A percentile compares a stretch with the other conserved stretches of the same genome.
phyloP scores from a whole-genome alignment of 2,113 vertebrate species.

The Orientallactaga bullata region DNA sequence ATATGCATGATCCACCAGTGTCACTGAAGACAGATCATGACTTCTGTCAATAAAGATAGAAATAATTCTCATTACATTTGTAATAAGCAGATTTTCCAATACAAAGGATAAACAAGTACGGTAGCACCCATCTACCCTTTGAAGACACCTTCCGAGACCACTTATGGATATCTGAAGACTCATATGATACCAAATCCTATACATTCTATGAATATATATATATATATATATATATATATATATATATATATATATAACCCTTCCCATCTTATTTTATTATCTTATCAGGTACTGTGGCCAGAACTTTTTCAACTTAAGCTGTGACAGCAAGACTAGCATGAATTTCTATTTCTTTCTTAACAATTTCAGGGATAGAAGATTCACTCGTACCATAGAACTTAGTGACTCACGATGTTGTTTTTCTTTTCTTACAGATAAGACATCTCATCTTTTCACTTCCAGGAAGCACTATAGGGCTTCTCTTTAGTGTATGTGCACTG shows the following conservation, averaged over 20 bases:
- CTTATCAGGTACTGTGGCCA: no score
- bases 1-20: neutral
- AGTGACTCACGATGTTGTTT: neutral
- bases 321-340: neutral
- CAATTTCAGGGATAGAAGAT: neutral
- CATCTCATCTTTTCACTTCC: neutral
- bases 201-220: no score
- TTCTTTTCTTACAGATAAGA: neutral
- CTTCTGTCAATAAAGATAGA: neutral
- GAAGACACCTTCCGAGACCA: no score
- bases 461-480: neutral
- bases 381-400: neutral
- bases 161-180: neutral
- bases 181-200: neutral
- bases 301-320: neutral
- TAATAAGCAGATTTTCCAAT: neutral
- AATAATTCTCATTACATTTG: neutral
- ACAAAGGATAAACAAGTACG: neutral
- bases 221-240: no score
- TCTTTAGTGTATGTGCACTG: neutral
- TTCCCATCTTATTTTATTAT: no score
- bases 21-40: constrained; percentile 22
- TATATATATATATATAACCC: no score
- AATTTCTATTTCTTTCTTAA: neutral
- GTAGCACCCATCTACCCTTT: neutral